Evolutionary conservation across 2,888 invertebrate species (phyloP).

Genomic region (Stenurella melanura): DNA sequence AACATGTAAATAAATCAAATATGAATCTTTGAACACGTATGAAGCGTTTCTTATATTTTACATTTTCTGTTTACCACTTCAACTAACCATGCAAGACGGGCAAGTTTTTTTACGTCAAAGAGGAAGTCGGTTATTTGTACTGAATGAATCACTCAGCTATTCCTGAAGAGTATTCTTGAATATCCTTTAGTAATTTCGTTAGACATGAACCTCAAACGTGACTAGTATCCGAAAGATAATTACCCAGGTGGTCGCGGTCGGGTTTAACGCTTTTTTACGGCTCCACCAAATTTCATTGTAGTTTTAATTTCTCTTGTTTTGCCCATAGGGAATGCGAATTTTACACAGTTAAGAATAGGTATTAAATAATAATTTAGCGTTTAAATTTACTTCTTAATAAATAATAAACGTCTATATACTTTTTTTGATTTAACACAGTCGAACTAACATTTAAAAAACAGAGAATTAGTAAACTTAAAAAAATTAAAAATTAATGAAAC

Average conservation of each 20-base stretch:
- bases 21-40: constrained; percentile 4
- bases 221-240: background rate
- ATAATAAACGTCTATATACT: too few relatives aligned
- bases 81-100: background rate
- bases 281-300: background rate
- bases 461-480: too few relatives aligned
- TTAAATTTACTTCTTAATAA: too few relatives aligned
- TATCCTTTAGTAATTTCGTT: background rate
- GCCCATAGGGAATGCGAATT: background rate
- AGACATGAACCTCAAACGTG: background rate
- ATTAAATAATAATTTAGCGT: too few relatives aligned
- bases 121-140: constrained; percentile 7
- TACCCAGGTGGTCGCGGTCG: background rate
- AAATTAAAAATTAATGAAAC: too few relatives aligned
- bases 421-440: too few relatives aligned
- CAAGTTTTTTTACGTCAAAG: constrained; percentile 3
- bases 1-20: background rate
- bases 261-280: background rate
- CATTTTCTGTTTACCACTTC: background rate
- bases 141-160: constrained; percentile 3
- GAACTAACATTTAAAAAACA: too few relatives aligned
- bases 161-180: background rate
- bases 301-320: background rate
- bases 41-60: background rate
- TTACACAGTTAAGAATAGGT: background rate